These are phyloP conservation scores for Artibeus jamaicensis DNA, from an alignment of 2,797 vertebrate genomes.

Conservation along the genomic window DNA sequence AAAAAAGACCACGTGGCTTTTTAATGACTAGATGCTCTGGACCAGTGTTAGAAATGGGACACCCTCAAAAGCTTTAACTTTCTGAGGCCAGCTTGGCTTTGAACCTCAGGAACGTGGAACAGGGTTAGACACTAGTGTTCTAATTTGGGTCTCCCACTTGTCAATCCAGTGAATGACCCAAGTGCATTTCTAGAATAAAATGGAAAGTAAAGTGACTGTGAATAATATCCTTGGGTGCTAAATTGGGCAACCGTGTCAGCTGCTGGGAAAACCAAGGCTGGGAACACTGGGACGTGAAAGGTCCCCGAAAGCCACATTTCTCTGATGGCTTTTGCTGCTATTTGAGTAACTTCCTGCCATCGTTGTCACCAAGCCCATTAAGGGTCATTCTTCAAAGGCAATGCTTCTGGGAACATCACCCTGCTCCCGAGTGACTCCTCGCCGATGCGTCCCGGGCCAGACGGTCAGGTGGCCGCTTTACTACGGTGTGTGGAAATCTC, in stretches of 20 bases:
- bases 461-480: background rate
- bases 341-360: conserved; percentile 40
- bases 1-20: background rate
- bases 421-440: conserved; percentile 22
- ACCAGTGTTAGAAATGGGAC: background rate
- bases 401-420: conserved; percentile 2
- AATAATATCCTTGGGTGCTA: background rate
- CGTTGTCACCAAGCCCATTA: background rate
- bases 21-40: background rate
- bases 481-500: conserved; percentile 41
- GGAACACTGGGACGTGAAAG: background rate
- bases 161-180: background rate
- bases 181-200: background rate
- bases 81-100: background rate
- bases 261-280: background rate
- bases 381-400: conserved; percentile 50
- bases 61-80: background rate
- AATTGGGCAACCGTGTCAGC: background rate
- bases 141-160: background rate
- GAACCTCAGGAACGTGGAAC: background rate
- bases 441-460: background rate
- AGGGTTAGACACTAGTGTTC: background rate
- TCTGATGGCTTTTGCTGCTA: background rate
- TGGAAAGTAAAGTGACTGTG: background rate
- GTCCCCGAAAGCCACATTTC: background rate